Conservation (phyloP, 2,113 vertebrate species). For the Tachysurus fulvidraco region DNA sequence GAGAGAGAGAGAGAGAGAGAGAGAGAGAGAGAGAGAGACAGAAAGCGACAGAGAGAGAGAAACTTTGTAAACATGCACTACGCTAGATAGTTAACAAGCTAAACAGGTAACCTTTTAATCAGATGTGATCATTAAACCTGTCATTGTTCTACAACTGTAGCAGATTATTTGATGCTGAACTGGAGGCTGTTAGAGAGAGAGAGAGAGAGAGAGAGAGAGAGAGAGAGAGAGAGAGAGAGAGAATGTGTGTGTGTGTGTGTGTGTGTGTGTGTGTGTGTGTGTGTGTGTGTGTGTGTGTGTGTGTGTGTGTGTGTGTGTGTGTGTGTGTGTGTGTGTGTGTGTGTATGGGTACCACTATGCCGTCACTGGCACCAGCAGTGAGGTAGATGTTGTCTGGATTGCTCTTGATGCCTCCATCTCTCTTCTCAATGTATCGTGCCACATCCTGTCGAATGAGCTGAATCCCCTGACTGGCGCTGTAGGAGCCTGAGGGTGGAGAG, state of each 20-base stretch:
- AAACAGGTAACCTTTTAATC: too few relatives aligned
- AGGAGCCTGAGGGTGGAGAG: constrained; percentile 66
- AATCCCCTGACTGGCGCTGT: constrained; percentile 74
- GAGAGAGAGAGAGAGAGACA: too few relatives aligned
- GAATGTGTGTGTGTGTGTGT: too few relatives aligned
- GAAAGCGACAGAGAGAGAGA: too few relatives aligned
- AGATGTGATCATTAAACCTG: neutral
- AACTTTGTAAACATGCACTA: neutral
- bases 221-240: too few relatives aligned
- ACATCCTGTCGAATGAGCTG: constrained; percentile 71
- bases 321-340: neutral
- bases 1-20: too few relatives aligned
- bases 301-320: too few relatives aligned
- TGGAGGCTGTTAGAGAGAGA: neutral
- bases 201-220: too few relatives aligned
- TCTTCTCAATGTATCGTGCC: constrained; percentile 68
- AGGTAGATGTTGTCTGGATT: constrained; percentile 73
- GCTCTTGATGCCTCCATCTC: constrained; percentile 72
- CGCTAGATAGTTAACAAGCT: neutral
- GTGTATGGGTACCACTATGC: constrained; percentile 65
- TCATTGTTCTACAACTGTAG: neutral
- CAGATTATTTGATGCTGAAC: neutral
- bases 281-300: too few relatives aligned
- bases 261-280: too few relatives aligned
- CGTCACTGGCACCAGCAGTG: constrained; percentile 76